phyloP scores from a whole-genome alignment of 2,888 invertebrate genomes.

The Andrena hattorfiana region DNA sequence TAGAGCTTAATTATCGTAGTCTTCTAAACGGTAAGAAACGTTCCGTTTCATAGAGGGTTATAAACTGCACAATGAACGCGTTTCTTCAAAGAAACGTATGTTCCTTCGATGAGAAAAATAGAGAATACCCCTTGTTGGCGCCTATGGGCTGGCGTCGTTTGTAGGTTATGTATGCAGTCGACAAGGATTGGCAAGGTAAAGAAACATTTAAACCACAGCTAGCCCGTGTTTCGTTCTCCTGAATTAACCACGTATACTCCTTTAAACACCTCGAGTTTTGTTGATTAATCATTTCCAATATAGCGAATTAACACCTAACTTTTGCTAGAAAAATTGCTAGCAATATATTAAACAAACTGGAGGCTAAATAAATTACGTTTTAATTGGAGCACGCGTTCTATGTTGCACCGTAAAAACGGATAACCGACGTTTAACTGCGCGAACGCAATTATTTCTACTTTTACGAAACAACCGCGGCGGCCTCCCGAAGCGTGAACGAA shows the following conservation, averaged over 20 bases:
- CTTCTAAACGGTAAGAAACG: constrained; percentile 29
- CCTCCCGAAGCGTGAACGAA: constrained; percentile 44
- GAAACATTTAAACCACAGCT: neutral
- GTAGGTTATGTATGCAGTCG: neutral
- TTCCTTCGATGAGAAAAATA: neutral
- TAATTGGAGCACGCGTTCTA: constrained; percentile 47
- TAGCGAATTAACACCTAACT: constrained; percentile 2
- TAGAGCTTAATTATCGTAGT: constrained; percentile 36
- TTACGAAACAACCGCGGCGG: constrained; percentile 32
- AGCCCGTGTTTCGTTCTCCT: constrained; percentile 3
- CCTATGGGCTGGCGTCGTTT: neutral
- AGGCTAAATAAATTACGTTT: constrained; percentile 20
- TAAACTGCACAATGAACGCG: neutral
- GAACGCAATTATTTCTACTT: constrained; percentile 51
- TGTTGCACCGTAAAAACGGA: constrained; percentile 15
- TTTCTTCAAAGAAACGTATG: neutral
- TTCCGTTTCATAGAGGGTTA: neutral
- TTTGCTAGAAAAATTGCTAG: neutral
- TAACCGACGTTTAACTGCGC: constrained; percentile 35
- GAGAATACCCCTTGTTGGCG: neutral
- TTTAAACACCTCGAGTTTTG: neutral
- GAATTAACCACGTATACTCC: neutral
- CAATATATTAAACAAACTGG: constrained; percentile 31
- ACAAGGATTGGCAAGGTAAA: neutral
- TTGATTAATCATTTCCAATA: constrained; percentile 38